Percentiles rank a stretch among this genome's conserved stretches.
phyloP scores from a whole-genome alignment of 1,140 invertebrate species.

The Euglossa dilemma region DNA sequence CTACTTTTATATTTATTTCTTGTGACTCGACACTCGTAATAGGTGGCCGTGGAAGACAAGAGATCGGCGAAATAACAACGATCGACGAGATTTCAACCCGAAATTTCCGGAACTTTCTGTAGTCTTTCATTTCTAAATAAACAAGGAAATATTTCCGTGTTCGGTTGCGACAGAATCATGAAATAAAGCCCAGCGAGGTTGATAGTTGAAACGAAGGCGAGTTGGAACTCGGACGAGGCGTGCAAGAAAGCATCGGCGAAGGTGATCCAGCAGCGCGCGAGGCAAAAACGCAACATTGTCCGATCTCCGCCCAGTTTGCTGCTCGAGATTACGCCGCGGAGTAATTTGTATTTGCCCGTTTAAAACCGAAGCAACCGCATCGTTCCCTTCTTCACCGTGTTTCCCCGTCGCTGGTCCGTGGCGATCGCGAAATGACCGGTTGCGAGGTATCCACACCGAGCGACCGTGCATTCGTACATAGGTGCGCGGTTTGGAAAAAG shows the following conservation, averaged over 20 bases:
- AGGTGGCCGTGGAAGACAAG: no score
- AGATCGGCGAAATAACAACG: no score
- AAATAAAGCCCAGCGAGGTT: neutral
- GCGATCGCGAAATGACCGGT: constrained; percentile 13
- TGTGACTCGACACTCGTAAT: no score
- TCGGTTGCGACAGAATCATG: no score
- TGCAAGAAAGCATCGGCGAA: constrained; percentile 8
- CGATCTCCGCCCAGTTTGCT: neutral
- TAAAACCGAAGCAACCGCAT: neutral
- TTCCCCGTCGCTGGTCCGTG: neutral
- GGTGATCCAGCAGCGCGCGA: neutral
- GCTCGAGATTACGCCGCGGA: neutral
- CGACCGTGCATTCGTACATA: neutral
- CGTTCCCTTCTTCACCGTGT: neutral
- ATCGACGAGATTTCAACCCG: no score
- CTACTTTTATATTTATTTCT: no score
- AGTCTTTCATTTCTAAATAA: no score
- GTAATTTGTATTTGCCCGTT: constrained; percentile 7
- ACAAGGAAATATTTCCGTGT: no score
- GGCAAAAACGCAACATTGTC: constrained; percentile 9
- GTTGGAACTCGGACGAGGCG: neutral
- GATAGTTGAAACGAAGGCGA: neutral
- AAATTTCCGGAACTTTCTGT: no score
- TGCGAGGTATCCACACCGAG: neutral
- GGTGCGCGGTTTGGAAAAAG: neutral